Base-by-base conservation (phyloP, 2,888 invertebrate genomes). In the Serripes groenlandicus region DNA sequence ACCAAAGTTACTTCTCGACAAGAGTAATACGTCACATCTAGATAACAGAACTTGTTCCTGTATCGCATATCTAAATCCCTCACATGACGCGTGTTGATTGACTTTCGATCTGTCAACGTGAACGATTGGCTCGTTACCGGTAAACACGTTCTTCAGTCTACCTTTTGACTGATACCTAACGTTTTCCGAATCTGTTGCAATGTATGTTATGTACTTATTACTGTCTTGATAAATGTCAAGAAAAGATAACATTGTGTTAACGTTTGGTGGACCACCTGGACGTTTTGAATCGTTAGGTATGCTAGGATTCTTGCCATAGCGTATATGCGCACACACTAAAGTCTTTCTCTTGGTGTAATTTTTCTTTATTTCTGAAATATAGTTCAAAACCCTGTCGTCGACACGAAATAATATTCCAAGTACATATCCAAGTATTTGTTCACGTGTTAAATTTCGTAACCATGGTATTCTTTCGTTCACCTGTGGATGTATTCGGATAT, bases 1-100 rank as follows among this genome's bases (percentile, higher is more conserved):
- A 0, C 81, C 81, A 26, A 84, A 73, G 52, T 76, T 76, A 73
- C 84, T 84, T 32, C 78, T 70, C 11, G 76, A 78, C 30, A 84
- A 30, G n/a, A 84, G 9, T 15, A 84, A 42, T 9, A 42, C 32
- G 52, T 78, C 84, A 73, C 84, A 84, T 5, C 37, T 64, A 0
- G 76, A 56, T 21, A 84, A 68, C 21, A 84, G 15, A 11, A 68
- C 56, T 9, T 81, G 81, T 26, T 84, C 84, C 30, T 69, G 60
- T 11, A 84, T 15, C 18, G 60, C 81, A 11, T 42, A 73, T 15
- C 58, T 56, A 28, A 84, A 72, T 42, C 78, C 81, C 0, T 58
- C 73, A 66, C 84, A 84, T 1, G 35, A 28, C 3, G 42, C 64
- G 0, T 23, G 37, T 23, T 7, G 62, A 0, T 26, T 62, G 15